phyloP scores from a whole-genome alignment of 1,140 invertebrate species.

The Cephus cinctus region DNA sequence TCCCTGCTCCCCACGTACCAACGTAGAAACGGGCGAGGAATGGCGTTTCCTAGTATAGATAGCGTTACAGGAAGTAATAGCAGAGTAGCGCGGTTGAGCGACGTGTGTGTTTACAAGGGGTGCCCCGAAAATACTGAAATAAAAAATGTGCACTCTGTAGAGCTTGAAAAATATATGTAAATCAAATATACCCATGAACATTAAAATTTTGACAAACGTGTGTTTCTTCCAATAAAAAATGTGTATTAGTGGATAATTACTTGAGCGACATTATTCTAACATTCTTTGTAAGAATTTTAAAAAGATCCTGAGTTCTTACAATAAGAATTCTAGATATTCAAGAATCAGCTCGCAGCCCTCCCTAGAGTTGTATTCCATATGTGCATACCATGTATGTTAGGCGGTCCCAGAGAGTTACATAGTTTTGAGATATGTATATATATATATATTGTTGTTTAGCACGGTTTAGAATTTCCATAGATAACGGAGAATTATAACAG shows the following conservation, averaged over 20 bases:
- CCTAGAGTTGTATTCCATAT: conserved; percentile 34
- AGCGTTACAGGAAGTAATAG: conserved; percentile 42
- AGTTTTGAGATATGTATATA: conserved; percentile 37
- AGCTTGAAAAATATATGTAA: no score
- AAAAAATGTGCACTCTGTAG: no score
- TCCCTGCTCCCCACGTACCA: conserved; percentile 30
- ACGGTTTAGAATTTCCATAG: conserved; percentile 52
- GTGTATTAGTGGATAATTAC: no score
- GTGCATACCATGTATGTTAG: conserved; percentile 10
- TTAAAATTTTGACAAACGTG: no score
- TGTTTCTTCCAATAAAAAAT: background rate
- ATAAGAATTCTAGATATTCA: no score
- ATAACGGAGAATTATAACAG: conserved; percentile 51
- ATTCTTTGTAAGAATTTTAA: no score
- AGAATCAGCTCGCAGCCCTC: conserved; percentile 20
- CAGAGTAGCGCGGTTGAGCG: conserved; percentile 37
- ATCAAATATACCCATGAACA: no score
- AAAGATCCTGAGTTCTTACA: no score
- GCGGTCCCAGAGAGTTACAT: conserved; percentile 36
- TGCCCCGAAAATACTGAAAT: no score
- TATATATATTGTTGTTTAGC: conserved; percentile 47
- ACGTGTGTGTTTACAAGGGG: no score
- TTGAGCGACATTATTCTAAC: no score
- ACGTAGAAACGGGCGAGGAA: conserved; percentile 38
- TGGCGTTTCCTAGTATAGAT: conserved; percentile 38